These are phyloP conservation scores for Tribolium madens DNA, from an alignment of 1,140 invertebrate species.

Conservation along the genomic window DNA sequence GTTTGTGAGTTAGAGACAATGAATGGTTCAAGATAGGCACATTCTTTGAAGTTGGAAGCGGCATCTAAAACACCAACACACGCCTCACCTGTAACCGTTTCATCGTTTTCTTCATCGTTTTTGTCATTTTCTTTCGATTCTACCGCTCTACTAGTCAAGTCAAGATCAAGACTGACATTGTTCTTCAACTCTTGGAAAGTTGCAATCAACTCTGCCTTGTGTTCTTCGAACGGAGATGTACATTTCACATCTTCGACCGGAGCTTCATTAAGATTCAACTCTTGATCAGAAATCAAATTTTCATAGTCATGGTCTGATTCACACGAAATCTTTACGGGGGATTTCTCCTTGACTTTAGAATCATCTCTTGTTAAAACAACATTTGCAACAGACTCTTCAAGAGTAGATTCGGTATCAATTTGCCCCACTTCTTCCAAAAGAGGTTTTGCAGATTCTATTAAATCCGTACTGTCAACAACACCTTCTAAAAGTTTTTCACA, in stretches of 20 bases:
- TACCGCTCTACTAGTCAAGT: not conserved
- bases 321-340: conserved; percentile 4
- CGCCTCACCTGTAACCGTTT: conserved; percentile 55
- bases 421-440: conserved; percentile 55
- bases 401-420: conserved; percentile 53
- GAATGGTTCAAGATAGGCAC: conserved; percentile 40
- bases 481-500: conserved; percentile 67
- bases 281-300: conserved; percentile 59
- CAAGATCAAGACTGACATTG: conserved; percentile 42
- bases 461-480: conserved; percentile 61
- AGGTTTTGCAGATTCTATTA: conserved; percentile 49
- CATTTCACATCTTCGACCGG: conserved; percentile 46
- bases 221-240: conserved; percentile 59
- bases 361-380: conserved; percentile 51
- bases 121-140: conserved; percentile 18
- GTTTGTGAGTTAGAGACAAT: conserved; percentile 38
- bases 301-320: conserved; percentile 64
- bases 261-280: conserved; percentile 45
- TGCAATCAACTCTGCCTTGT: conserved; percentile 58
- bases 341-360: conserved; percentile 27
- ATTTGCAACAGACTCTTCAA: conserved; percentile 56
- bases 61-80: conserved; percentile 49
- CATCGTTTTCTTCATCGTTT: conserved; percentile 11
- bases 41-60: conserved; percentile 46
- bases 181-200: conserved; percentile 61